Base-by-base conservation (phyloP, 2,888 invertebrate genomes). In the Camptogramma bilineatum region DNA sequence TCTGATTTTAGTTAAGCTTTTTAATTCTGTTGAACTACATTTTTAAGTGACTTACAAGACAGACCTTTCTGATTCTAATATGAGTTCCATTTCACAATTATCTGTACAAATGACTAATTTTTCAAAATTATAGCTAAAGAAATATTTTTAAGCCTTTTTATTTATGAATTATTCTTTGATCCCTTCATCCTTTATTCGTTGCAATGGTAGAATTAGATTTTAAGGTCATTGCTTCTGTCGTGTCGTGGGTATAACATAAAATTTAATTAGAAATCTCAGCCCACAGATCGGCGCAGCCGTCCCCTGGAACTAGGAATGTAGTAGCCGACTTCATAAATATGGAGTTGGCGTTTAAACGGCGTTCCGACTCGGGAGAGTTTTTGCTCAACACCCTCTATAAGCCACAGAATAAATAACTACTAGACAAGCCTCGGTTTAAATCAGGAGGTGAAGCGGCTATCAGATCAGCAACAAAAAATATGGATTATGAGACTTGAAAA, bases 281-380 rank as follows among this genome's bases (percentile, higher is more conserved):
- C 66, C 70, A 72, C 76, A 75, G 73, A 69, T 55, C 21, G 48
- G 8, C 18, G 42, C 21, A 53, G 34, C 52, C 52, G 46, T 75
- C 66, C 74, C 72, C 77, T 72, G 73, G 75, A 78, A 81, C 82
- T 84, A 90, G 88, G 90, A 92, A 92, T 91, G 91, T 85, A 82
- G 82, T 83, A 79, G 81, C 87, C 78, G 68, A 71, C 78, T 66
- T 88, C 85, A 89, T 90, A 91, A 90, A 91, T 91, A 91, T 91
- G 90, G 85, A 89, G 83, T 75, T 82, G 78, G 82, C 81, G 86
- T 87, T 90, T 90, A 88, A 87, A 86, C 83, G 76, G 60, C 67
- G 71, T 68, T 78, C 81, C 76, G 81, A 77, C 79, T 79, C 76
- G 52, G 71, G 72, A 71, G 69, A 75, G 81, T 85, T 88, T 89